Base-by-base conservation (phyloP, 2,888 invertebrate genomes). In the Caradrina kadenii region DNA sequence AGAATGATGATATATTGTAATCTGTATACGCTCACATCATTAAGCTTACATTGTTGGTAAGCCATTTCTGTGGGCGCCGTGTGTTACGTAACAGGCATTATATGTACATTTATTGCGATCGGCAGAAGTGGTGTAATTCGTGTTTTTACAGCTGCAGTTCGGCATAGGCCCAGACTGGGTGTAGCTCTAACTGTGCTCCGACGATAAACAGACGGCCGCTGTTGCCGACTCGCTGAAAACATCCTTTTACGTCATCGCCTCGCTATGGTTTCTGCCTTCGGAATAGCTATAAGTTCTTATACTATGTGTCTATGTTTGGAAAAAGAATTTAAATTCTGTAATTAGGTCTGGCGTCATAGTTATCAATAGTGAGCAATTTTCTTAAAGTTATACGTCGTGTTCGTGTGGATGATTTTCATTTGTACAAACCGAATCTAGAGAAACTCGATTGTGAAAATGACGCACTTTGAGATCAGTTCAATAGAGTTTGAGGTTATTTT, bases 241-340 rank as follows among this genome's bases (percentile, higher is more conserved):
- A 95, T 95, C 95, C 95, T 96, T 95, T 95, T 95, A 95, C 95
- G 95, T 95, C 95, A 96, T 94, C 94, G 83, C 85, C 90, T 88
- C 89, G 91, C 90, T 92, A 93, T 92, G 93, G 93, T 87, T 92
- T 87, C 88, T 85, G 85, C 90, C 87, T 87, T 87, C 87, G 89
- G 86, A 86, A 88, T 82, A 85, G 86, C 79, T 81, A 77, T 83
- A 83, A 71, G 72, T 80, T 82, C 81, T 77, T 82, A 82, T 77
- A 76, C 59, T 76, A 65, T 76, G 73, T 86, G 85, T 82, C 89
- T 89, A 81, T 81, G 84, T 87, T 87, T 87, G 89, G 87, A 83
- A 81, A 81, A 83, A 79, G 69, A 76, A 73, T 70, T 69, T 62
- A 54, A 59, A 55, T 54, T 76, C 55, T 50, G 53, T 26, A 63